Evolutionary conservation across 2,113 vertebrate genomes (phyloP).

Genomic region (Zootoca vivipara): DNA sequence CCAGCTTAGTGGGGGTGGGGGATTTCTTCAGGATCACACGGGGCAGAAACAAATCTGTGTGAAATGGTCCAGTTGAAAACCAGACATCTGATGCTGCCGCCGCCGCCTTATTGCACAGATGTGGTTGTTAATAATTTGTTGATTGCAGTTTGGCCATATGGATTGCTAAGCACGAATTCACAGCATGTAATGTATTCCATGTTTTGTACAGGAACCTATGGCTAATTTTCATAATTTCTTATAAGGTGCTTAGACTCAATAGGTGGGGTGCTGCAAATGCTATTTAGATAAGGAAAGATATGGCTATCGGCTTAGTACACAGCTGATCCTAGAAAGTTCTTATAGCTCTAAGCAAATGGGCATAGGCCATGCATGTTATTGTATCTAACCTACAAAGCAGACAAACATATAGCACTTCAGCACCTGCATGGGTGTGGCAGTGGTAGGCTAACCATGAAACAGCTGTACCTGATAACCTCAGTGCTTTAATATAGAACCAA

Average conservation of each 20-base stretch:
- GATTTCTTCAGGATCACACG: too few relatives aligned
- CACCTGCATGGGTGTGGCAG: not conserved
- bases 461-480: accelerated
- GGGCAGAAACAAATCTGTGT: not conserved
- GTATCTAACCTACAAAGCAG: constrained; percentile 15
- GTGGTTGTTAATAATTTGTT: not conserved
- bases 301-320: not conserved
- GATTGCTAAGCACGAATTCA: not conserved
- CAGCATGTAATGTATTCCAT: not conserved
- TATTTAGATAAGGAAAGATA: constrained; percentile 17
- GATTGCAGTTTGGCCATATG: not conserved
- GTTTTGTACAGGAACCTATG: not conserved
- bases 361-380: not conserved
- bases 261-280: not conserved
- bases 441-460: accelerated
- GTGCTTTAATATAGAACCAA: not conserved
- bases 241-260: constrained; percentile 4
- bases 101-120: not conserved
- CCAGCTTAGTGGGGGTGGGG: too few relatives aligned
- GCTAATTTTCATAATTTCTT: not conserved
- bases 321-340: constrained; percentile 14
- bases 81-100: not conserved
- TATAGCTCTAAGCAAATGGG: constrained; percentile 13
- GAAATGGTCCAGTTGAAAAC: not conserved
- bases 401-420: not conserved